Conservation (phyloP, 2,113 vertebrate species). For the Callocephalon fimbriatum region DNA sequence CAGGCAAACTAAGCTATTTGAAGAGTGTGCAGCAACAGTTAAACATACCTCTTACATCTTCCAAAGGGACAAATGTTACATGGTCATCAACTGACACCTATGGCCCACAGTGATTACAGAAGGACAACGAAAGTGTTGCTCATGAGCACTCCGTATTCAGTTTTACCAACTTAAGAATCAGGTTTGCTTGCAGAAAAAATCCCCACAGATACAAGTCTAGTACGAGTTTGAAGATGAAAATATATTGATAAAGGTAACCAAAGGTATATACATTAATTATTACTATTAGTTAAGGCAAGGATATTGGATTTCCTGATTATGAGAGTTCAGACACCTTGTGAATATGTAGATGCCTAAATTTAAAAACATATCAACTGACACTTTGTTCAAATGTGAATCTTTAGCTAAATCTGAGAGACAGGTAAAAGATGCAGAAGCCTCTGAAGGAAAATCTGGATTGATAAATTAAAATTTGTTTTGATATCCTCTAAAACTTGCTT, state of each 20-base stretch:
- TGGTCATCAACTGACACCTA: not conserved
- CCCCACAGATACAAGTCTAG: not conserved
- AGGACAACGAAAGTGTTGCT: not conserved
- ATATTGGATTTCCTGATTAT: not conserved
- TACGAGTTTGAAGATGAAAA: not conserved
- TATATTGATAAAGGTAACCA: not conserved
- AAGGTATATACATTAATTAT: not conserved
- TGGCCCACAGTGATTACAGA: not conserved
- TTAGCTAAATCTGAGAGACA: not conserved
- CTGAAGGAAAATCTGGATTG: not conserved
- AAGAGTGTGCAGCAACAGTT: not conserved
- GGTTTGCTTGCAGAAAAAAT: not conserved
- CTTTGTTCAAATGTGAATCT: not conserved
- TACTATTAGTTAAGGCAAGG: not conserved
- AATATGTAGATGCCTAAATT: not conserved
- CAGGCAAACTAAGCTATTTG: not conserved
- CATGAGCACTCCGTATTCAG: not conserved
- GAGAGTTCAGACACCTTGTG: not conserved
- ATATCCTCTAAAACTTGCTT: not conserved
- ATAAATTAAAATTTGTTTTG: not conserved
- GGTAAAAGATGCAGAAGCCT: not conserved
- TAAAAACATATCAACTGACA: not conserved
- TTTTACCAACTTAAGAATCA: not conserved
- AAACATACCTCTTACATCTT: not conserved
- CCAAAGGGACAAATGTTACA: not conserved